Evolutionary conservation across 2,797 vertebrate genomes (phyloP).

Genomic region (Garrulus glandarius): DNA sequence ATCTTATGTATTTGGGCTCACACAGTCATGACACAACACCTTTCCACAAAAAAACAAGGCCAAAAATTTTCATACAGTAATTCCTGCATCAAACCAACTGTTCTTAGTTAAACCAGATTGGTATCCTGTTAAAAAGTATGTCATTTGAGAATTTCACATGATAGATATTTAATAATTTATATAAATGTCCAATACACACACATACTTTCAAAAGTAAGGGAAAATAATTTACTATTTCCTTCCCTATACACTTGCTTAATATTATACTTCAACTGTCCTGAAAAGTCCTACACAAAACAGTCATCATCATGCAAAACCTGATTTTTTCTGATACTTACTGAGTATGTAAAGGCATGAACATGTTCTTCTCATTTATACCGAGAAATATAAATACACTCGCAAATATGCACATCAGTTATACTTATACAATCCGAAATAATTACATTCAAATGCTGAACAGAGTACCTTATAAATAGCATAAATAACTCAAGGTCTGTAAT

Average conservation of each 20-base stretch:
- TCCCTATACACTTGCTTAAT: not conserved
- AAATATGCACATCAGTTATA: not conserved
- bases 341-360: not conserved
- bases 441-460: not conserved
- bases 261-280: not conserved
- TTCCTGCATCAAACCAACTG: not conserved
- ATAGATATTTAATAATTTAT: not conserved
- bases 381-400: not conserved
- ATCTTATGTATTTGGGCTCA: not conserved
- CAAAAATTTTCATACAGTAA: not conserved
- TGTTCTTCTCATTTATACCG: not conserved
- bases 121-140: not conserved
- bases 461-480: not conserved
- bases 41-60: not conserved
- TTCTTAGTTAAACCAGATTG: not conserved
- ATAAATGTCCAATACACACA: not conserved
- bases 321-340: not conserved
- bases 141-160: not conserved
- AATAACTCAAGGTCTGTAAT: not conserved
- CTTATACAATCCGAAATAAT: not conserved
- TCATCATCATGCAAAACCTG: not conserved
- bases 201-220: not conserved
- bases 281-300: not conserved
- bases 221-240: not conserved
- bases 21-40: accelerated